A percentile compares a stretch with the other conserved stretches of the same genome.
These are phyloP conservation scores for Catalaphyllia jardinei DNA, from an alignment of 64 coral and sea anemone genomes.

Conservation along the genomic window DNA sequence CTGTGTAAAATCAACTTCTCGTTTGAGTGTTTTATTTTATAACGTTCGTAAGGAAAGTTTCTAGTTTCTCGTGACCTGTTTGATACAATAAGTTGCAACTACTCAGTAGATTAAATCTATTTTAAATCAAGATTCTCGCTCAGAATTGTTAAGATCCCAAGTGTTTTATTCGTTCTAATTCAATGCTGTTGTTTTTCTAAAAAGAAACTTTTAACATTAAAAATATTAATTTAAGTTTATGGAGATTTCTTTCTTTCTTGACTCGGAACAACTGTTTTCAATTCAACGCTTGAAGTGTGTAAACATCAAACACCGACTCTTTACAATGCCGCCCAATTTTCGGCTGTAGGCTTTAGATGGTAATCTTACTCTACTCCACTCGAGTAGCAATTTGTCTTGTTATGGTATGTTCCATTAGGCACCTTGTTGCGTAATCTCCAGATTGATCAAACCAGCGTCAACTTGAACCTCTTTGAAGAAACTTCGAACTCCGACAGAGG, in stretches of 20 bases:
- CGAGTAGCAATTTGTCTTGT: conserved; percentile 35
- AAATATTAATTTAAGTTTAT: too few species aligned
- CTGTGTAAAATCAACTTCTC: neutral
- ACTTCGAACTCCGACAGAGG: conserved; percentile 48
- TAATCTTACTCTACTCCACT: conserved; percentile 24
- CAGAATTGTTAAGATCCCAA: too few species aligned
- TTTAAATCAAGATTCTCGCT: neutral
- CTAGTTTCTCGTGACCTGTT: neutral
- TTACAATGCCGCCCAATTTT: conserved; percentile 7
- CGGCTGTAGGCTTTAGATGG: conserved; percentile 2
- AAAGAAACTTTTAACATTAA: too few species aligned
- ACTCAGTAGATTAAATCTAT: neutral
- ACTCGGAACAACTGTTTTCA: neutral
- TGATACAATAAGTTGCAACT: neutral
- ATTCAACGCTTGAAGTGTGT: neutral
- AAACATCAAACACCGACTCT: neutral
- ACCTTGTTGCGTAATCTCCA: conserved; percentile 8
- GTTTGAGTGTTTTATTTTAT: neutral
- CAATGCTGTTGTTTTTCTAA: too few species aligned
- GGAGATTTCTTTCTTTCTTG: neutral
- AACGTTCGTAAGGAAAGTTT: neutral
- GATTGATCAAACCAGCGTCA: conserved; percentile 26
- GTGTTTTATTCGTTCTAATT: too few species aligned
- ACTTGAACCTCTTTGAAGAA: conserved; percentile 48
- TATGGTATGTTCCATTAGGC: conserved; percentile 48